A percentile compares a stretch with the other conserved stretches of the same genome.
These are phyloP conservation scores for Diplosoma virens DNA, from an alignment of 23 tunicate species.

Conservation along the genomic window DNA sequence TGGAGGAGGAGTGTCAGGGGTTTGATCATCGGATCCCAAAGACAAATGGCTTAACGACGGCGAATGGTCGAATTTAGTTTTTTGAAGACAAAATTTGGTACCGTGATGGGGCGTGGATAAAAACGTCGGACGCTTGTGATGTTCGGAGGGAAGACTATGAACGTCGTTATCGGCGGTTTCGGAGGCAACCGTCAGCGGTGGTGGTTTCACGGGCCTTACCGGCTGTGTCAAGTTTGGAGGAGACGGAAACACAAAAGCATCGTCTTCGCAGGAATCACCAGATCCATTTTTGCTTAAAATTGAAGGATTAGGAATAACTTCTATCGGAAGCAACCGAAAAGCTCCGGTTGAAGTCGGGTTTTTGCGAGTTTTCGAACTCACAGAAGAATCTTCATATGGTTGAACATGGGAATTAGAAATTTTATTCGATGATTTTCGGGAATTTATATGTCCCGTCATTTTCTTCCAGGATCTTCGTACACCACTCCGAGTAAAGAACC, in stretches of 20 bases:
- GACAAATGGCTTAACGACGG: conserved; percentile 38
- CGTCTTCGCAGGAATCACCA: not conserved
- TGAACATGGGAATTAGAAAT: not conserved
- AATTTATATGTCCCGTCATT: conserved; percentile 31
- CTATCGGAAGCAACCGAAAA: conserved; percentile 18
- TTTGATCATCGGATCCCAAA: conserved; percentile 60
- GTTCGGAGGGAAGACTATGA: not conserved
- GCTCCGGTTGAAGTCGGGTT: conserved; percentile 22
- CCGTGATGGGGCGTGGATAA: not conserved
- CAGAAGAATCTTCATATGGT: conserved; percentile 6
- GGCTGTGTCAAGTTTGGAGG: not conserved
- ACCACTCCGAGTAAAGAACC: conserved; percentile 59
- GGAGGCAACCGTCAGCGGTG: not conserved
- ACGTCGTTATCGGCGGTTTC: conserved; percentile 5
- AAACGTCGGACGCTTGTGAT: not conserved
- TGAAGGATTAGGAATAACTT: not conserved
- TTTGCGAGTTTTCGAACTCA: not conserved
- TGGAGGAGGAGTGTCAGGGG: conserved; percentile 85
- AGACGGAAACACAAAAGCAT: conserved; percentile 12
- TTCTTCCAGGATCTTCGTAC: conserved; percentile 77
- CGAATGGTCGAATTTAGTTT: conserved; percentile 30
- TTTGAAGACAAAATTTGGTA: not conserved
- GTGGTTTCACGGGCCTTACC: not conserved
- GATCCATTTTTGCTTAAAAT: not conserved
- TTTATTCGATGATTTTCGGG: conserved; percentile 24